Conservation (phyloP, 1,140 invertebrate genomes). For the Trachymyrmex septentrionalis region DNA sequence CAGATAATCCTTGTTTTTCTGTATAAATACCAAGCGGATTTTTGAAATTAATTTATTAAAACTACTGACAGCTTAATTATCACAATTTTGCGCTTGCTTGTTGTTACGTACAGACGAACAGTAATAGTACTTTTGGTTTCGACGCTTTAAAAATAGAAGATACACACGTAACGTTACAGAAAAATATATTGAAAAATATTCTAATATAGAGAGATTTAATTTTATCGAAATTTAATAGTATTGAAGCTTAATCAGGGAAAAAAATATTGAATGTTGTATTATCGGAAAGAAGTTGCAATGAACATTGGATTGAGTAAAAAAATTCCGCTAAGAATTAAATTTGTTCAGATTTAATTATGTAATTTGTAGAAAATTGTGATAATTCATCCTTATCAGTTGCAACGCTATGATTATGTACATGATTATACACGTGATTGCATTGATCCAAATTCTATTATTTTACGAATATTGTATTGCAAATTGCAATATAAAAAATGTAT, state of each 20-base stretch:
- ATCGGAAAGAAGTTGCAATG: slow-evolving; percentile 10
- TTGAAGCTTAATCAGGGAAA: neutral
- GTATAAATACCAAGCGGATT: neutral
- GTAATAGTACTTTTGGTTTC: slow-evolving; percentile 4
- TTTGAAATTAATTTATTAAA: slow-evolving; percentile 31
- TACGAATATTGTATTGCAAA: neutral
- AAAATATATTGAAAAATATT: slow-evolving; percentile 14
- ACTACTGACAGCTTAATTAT: slow-evolving; percentile 2
- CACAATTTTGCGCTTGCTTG: slow-evolving; percentile 13
- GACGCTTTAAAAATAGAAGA: neutral
- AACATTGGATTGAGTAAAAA: neutral
- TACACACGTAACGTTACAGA: neutral
- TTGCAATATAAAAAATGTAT: neutral
- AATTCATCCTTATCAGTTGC: neutral
- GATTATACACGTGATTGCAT: neutral
- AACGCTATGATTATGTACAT: neutral
- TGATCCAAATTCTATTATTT: neutral
- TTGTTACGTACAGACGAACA: neutral
- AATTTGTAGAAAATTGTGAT: neutral
- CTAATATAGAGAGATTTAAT: neutral
- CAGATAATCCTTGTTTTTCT: slow-evolving; percentile 13
- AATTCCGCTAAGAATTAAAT: slow-evolving; percentile 3
- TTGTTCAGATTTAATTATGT: neutral
- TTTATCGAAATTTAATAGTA: slow-evolving; percentile 30
- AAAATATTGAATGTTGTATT: slow-evolving; percentile 14